Percentiles rank a stretch among this genome's conserved stretches.
Conservation (phyloP, 2,113 vertebrate species). For the Sakesphorus luctuosus region DNA sequence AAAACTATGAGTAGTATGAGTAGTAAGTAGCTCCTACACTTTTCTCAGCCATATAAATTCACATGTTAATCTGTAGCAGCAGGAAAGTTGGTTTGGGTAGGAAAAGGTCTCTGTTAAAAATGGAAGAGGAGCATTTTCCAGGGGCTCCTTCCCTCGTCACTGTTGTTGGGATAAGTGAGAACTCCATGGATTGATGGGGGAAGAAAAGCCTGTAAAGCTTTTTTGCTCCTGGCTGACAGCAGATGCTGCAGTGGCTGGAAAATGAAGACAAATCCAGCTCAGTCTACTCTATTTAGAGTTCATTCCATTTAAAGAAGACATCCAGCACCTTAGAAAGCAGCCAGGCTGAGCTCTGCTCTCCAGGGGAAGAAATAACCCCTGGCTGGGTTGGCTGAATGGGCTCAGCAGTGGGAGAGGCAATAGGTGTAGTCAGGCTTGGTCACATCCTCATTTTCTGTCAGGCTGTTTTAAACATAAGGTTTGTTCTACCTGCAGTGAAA, state of each 20-base stretch:
- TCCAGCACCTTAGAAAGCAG: not conserved
- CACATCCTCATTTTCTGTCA: not conserved
- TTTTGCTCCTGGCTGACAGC: not conserved
- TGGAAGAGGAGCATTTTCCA: not conserved
- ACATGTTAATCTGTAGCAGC: not conserved
- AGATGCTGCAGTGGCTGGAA: not conserved
- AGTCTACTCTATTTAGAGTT: not conserved
- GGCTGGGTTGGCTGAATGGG: not conserved
- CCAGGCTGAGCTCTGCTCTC: not conserved
- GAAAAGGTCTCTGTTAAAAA: not conserved
- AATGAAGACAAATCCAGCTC: not conserved
- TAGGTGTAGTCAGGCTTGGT: not conserved
- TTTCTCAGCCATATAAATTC: not conserved
- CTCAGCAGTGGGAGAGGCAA: not conserved
- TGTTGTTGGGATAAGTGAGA: not conserved
- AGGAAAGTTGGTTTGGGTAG: not conserved
- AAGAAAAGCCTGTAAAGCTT: not conserved
- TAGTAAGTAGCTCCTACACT: not conserved
- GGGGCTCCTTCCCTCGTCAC: not conserved
- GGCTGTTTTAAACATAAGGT: slow-evolving; percentile 44
- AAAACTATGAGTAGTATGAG: not conserved
- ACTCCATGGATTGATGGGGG: not conserved
- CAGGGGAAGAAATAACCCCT: not conserved
- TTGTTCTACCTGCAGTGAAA: not conserved
- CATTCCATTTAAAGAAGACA: not conserved